Percentiles rank a stretch among this genome's conserved stretches.
Conservation (phyloP, 2,113 vertebrate species). For the Nymphicus hollandicus region DNA sequence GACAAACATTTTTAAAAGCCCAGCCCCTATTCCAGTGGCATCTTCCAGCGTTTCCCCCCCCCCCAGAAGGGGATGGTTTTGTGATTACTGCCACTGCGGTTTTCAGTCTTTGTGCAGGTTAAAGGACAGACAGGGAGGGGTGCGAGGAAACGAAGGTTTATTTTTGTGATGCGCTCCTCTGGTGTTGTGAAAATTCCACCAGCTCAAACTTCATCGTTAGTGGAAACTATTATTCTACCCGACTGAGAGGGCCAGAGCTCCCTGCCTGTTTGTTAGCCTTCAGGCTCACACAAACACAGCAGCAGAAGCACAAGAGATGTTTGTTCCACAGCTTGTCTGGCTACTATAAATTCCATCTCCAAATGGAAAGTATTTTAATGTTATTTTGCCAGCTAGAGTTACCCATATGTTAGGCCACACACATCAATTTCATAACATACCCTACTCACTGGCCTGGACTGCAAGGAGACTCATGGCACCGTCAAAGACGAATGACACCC, state of each 20-base stretch:
- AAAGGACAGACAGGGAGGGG: conserved; percentile 9
- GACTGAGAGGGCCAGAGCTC: conserved; percentile 11
- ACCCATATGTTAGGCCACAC: conserved; percentile 54
- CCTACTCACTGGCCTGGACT: not conserved
- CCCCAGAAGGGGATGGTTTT: conserved; percentile 5
- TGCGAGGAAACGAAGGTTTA: conserved; percentile 19
- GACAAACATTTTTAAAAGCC: not conserved
- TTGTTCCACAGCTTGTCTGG: conserved; percentile 44
- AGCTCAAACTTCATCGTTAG: not conserved
- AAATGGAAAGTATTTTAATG: conserved; percentile 63
- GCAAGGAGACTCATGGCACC: not conserved
- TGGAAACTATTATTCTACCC: conserved; percentile 62
- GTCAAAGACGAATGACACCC: not conserved
- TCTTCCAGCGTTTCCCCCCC: not conserved
- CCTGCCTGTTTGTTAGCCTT: conserved; percentile 59
- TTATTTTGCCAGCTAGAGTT: conserved; percentile 31
- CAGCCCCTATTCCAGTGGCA: not conserved
- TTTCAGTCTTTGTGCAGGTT: conserved; percentile 4
- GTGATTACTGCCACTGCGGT: not conserved
- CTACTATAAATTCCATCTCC: conserved; percentile 64
- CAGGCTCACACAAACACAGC: conserved; percentile 52
- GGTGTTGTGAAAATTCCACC: conserved; percentile 22
- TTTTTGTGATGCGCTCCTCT: not conserved
- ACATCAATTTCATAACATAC: not conserved
- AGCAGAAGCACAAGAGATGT: conserved; percentile 53